Evolutionary conservation across 2,113 vertebrate genomes (phyloP), one percentile per base, ranked within the genome.

Genomic region (Orcinus orca): DNA sequence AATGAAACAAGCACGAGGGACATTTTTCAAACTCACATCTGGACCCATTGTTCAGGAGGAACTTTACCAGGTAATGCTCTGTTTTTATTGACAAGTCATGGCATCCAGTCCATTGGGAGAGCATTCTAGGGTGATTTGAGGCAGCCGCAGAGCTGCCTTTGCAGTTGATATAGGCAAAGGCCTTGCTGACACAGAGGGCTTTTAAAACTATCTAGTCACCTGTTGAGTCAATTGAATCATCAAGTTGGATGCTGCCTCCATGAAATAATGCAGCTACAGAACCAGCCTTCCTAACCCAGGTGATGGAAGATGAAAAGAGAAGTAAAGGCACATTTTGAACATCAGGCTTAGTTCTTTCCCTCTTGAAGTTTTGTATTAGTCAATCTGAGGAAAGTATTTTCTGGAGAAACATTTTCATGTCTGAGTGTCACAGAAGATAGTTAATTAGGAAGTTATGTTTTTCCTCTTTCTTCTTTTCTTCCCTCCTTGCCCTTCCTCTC

Each of bases 1-100:
- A 98, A 92, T 47, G 21, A 98, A 95, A 97, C 44, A 1, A 96
- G 92, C 92, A 63, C 2, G 55, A 8, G 63, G 73, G 2, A 63
- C 70, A 31, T 96, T 97, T 96, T 98, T 96, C 80, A 97, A 83
- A 85, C 88, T 74, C 25, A 97, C 60, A 89, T 95, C 81, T 33
- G 97, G 83, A 88, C n/a, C 71, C 87, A 89, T 74, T 68, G 53
- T 93, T 93, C 41, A 88, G 90, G 55, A 74, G 95, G 93, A 97
- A 88, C 18, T 60, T 93, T 38, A 41, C 87, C 41, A 97, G 95
- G 65, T 86, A 80, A 20, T 2, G 26, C 84, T 95, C 62, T 58
- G 3, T 58, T 47, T 74, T 82, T 96, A 47, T 60, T 70, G 71
- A 98, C 53, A 96, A 96, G 50, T 76, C 95, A 14, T 0, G 2